Evolutionary conservation across 2,113 vertebrate genomes (phyloP), one percentile per base, ranked within the genome.

Genomic region (Tiliqua scincoides): DNA sequence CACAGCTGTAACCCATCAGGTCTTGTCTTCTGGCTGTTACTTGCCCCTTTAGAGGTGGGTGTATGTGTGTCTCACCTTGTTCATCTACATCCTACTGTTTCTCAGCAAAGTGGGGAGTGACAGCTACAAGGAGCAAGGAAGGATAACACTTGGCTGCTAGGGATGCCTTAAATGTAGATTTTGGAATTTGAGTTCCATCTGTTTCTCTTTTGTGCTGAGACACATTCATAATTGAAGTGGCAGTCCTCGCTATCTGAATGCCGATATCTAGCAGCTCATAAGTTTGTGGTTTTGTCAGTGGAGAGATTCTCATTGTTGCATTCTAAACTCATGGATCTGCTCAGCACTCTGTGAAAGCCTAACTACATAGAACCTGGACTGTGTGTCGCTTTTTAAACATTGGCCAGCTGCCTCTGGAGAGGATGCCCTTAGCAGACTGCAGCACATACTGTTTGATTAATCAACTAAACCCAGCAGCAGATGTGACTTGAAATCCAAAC

Each of bases 401-500:
- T 54, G 70, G 85, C 57, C 40, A 85, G 77, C 68, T 81, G 40
- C 77, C 85, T 86, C 78, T 63, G 40, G 77, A 81, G 84, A 78
- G 63, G 35, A 85, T 77, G 63, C 65, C 18, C 37, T n/a, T 78
- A 71, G 52, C 70, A 65, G 70, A 81, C 68, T 80, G 78, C 43
- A 81, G 70, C 57, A 86, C 59, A 54, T 73, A 65, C 78, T 81
- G 77, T 86, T 86, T 81, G 70, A 86, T 86, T 86, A 86, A 86
- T 81, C 78, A 81, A 32, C 59, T 74, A 27, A 86, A 54, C 23
- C 35, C 59, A 54, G 70, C 70, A 81, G 78, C 85, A 81, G 85
- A 81, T 86, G 78, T 86, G 78, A 86, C 78, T 81, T 81, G 78
- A 86, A 86, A 86, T 81, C 85, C 70, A 74, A 81, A 81, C 57